Evolutionary conservation across 2,113 vertebrate species (phyloP), one percentile per base, ranked within the genome.

Genomic region (Nannospalax galili): DNA sequence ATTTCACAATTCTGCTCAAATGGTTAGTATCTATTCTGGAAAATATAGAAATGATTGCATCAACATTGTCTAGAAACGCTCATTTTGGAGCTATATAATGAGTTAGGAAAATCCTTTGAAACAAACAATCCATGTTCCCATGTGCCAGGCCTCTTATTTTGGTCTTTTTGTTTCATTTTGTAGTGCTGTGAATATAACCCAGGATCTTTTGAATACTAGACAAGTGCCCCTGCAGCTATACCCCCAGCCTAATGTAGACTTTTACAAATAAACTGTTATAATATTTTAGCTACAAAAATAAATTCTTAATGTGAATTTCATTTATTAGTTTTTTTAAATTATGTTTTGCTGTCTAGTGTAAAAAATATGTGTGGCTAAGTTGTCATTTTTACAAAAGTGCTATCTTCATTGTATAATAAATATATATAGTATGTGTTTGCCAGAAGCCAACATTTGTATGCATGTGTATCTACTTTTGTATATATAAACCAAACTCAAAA

Each of bases 281-380:
- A 64, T 37, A 88, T 1, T 32, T n/a, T 73, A 91, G 26, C n/a
- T 79, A 48, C 32, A 84, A 91, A 91, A 88, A 88, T 58, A 56
- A 56, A 58, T 48, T 12, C n/a, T 64, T 72, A 56, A 64, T 48
- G 77, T 24, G 62, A 69, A 37, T 92, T 70, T 74, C 24, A 22
- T 70, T 96, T 91, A 74, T 73, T 90, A 45, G 28, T 70, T 94
- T 90, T 70, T 75, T 45, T 58, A 90, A 93, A 73, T 84, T 84
- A n/a, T 16, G 5, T 72, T 91, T 90, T 65, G 22, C 14, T 91
- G 20, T 45, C 20, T 77, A 37, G 35, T 84, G 11, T 91, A 81
- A 85, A 85, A n/a, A 81, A 45, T 82, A 7, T n/a, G 69, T 48
- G 32, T 85, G n/a, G n/a, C 12, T 81, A 40, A 48, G 15, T 28